Base-by-base conservation (phyloP, 1,140 invertebrate genomes). In the Lethrus apterus region DNA sequence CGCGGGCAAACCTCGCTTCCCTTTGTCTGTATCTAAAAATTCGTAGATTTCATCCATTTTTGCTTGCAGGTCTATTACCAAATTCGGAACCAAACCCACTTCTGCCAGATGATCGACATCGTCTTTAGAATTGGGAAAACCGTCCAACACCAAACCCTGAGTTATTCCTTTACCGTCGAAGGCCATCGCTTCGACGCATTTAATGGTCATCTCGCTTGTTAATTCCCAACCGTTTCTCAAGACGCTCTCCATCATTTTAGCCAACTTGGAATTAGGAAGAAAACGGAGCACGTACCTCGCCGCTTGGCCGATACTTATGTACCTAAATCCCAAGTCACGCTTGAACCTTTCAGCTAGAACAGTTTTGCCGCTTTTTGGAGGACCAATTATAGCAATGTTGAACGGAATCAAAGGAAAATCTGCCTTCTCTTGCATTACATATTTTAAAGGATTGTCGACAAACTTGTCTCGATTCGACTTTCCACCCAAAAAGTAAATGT, bases 291-390 rank as follows among this genome's bases (percentile, higher is more conserved):
- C 59, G 44, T 73, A 64, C 21, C 74, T 59, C 11, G 75, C 48
- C 14, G 71, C 72, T 14, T 64, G 55, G 5, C 73, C 73, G 52
- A 64, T 67, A 4, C 70, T 72, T 31, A 79, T 59, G 13, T 70
- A 55, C 33, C 72, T 59, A 11, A 78, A 52, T 11, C 69, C 70
- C 50, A 74, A 74, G 19, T 65, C 68, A 24, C 63, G 62, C 2
- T 66, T 62, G 13, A 78, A 64, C 50, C 73, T 69, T 29, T 62
- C 48, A 10, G 72, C 66, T 15, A 94, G 67, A 8, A 78, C 80
- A 15, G 80, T 81, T 70, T 92, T 93, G 2, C 90, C 90, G 20
- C 82, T 84, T 69, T 88, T 89, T 29, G 86, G 83, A 5, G 87
- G 83, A 1, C 90, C 90, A 43, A 89, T 84, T 24, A 93, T 70